Percentiles rank a stretch among this genome's conserved stretches.
These are phyloP conservation scores for Dinothrombium tinctorium DNA, from an alignment of 1,140 invertebrate species.

Conservation along the genomic window DNA sequence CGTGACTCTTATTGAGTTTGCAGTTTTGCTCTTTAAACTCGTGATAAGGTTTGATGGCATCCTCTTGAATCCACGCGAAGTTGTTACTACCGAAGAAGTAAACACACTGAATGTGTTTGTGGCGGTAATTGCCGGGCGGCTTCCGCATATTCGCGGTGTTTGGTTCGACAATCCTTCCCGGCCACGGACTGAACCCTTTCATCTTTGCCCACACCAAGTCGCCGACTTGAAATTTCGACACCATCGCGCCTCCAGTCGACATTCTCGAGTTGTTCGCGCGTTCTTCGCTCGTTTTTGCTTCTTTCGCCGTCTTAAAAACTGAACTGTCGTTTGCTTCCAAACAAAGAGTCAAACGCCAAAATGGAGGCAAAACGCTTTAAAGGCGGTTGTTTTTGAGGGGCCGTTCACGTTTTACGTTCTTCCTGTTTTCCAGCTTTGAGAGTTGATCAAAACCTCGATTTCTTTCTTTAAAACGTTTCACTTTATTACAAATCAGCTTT, in stretches of 20 bases:
- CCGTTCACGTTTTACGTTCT: too few species aligned
- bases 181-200: constrained; percentile 21
- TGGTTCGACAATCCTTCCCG: constrained; percentile 20
- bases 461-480: too few species aligned
- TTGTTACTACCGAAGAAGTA: constrained; percentile 83
- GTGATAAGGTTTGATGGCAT: constrained; percentile 55
- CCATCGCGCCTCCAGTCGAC: background rate
- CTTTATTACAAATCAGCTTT: too few species aligned
- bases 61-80: constrained; percentile 29
- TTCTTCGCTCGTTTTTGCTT: too few species aligned
- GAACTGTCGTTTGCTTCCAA: too few species aligned
- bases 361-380: too few species aligned
- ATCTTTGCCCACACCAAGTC: constrained; percentile 20
- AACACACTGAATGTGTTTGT: constrained; percentile 45
- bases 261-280: too few species aligned
- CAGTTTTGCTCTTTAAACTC: constrained; percentile 52
- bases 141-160: background rate
- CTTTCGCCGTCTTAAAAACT: too few species aligned
- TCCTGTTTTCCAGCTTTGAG: too few species aligned
- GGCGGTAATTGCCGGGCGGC: constrained; percentile 11
- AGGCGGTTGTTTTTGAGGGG: too few species aligned
- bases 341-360: too few species aligned
- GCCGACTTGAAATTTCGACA: background rate
- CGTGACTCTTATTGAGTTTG: constrained; percentile 45
- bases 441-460: too few species aligned